These are phyloP conservation scores for Thunnus thynnus DNA, from an alignment of 2,113 vertebrate genomes.

Conservation along the genomic window DNA sequence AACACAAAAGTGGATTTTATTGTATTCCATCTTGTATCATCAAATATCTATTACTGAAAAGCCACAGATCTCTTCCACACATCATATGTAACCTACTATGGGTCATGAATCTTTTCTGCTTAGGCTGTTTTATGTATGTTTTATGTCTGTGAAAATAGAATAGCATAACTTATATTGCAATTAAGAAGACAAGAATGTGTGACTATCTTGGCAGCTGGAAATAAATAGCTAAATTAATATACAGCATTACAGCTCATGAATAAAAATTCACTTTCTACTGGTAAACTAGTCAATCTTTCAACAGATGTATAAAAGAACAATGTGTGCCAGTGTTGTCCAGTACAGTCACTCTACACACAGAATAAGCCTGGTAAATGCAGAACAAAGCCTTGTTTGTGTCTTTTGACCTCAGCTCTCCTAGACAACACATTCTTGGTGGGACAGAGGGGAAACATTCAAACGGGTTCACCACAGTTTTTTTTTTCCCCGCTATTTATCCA, in stretches of 20 bases:
- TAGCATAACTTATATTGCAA: constrained; percentile 33
- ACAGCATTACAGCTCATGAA: constrained; percentile 56
- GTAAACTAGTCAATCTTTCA: constrained; percentile 61
- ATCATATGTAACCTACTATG: constrained; percentile 16
- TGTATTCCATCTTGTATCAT: constrained; percentile 40
- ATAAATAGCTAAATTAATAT: constrained; percentile 41
- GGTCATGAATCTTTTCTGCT: constrained; percentile 12
- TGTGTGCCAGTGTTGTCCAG: constrained; percentile 65
- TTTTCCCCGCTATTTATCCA: constrained; percentile 67
- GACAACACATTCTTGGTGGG: constrained; percentile 78
- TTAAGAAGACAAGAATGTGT: constrained; percentile 1
- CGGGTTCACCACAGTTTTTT: constrained; percentile 60
- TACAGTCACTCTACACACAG: constrained; percentile 46
- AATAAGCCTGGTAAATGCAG: constrained; percentile 54
- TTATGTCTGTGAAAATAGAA: constrained; percentile 15
- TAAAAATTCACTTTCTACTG: constrained; percentile 53
- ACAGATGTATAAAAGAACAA: constrained; percentile 64
- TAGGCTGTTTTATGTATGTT: constrained; percentile 4
- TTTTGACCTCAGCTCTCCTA: constrained; percentile 72
- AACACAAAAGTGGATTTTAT: constrained; percentile 53
- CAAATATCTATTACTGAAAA: constrained; percentile 46
- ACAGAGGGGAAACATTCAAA: constrained; percentile 70
- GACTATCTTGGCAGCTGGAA: constrained; percentile 35
- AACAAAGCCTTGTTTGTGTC: constrained; percentile 80
- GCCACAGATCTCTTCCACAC: constrained; percentile 26